Base-by-base conservation (phyloP, 2,113 vertebrate species). In the Haplochromis burtoni region DNA sequence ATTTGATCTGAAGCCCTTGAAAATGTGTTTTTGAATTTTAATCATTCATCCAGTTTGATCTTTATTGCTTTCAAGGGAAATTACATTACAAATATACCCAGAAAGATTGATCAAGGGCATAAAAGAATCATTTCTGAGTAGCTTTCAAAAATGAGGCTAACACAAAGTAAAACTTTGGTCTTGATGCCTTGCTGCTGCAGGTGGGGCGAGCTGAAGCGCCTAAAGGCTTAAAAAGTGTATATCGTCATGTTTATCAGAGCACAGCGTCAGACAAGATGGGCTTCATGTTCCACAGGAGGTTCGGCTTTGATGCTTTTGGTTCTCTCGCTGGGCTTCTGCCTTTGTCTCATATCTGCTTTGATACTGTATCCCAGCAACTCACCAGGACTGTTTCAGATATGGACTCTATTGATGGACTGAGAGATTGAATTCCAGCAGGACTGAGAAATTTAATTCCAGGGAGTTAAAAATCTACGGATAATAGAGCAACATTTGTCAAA, bases 1-100 rank as follows among this genome's bases (percentile, higher is more conserved):
- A 85, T 93, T 93, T 91, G 90, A 93, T 93, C 57, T 45, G 81
- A 84, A 81, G 88, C 71, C 78, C 47, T 53, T 26, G 51, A 42
- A 89, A 84, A 80, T 88, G 57, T 89, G 84, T 73, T 80, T 91
- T 80, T 51, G 80, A 88, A 92, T 93, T 85, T 73, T 38, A 91
- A 94, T 92, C 79, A 82, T 89, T 92, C 24, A 83, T 92, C 59
- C 29, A 54, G 38, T 89, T 90, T 93, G 88, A 94, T 92, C 85
- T 59, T 26, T 54, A 80, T 82, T 73, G 16, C 81, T 82, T 54
- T 89, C 86, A 21, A 66, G 89, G 87, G 86, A 91, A 89, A 89
- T 93, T 80, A 89, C 90, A 80, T 84, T 81, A 45, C 11, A 83
- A 71, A 91, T 82, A 5, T n/a, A 76, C 61, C 19, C 21, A 57